Evolutionary conservation across 2,888 invertebrate species (phyloP).

Genomic region (Colostygia pectinataria): DNA sequence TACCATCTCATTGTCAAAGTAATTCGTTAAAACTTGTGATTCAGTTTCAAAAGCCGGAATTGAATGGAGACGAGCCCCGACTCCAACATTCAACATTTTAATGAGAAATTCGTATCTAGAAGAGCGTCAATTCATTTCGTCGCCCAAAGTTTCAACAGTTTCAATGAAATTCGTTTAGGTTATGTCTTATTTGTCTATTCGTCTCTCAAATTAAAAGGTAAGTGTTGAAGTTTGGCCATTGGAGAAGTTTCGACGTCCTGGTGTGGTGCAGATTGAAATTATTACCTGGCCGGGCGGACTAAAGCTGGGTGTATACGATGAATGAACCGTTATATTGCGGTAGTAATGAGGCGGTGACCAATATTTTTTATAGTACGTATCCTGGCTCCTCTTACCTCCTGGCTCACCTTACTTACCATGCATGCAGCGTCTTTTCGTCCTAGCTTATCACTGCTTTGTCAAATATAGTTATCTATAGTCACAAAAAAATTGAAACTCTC

Average conservation of each 20-base stretch:
- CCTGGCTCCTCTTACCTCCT: too few relatives aligned
- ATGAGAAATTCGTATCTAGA: slow-evolving; percentile 78
- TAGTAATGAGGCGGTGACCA: too few relatives aligned
- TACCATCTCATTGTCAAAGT: slow-evolving; percentile 67
- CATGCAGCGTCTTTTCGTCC: too few relatives aligned
- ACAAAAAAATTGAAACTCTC: too few relatives aligned
- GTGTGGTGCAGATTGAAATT: slow-evolving; percentile 72
- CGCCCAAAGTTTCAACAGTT: slow-evolving; percentile 59
- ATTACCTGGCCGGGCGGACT: slow-evolving; percentile 65
- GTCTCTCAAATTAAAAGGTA: slow-evolving; percentile 70
- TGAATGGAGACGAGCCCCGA: slow-evolving; percentile 67
- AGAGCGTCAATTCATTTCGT: slow-evolving; percentile 68
- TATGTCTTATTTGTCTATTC: slow-evolving; percentile 68
- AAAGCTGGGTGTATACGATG: slow-evolving; percentile 17
- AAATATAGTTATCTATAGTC: too few relatives aligned
- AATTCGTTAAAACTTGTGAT: slow-evolving; percentile 72
- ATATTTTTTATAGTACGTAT: too few relatives aligned
- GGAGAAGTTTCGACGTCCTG: slow-evolving; percentile 50
- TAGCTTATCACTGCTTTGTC: too few relatives aligned
- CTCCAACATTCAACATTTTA: slow-evolving; percentile 71
- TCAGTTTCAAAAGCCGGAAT: slow-evolving; percentile 75
- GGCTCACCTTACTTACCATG: too few relatives aligned
- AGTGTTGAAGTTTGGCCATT: slow-evolving; percentile 73
- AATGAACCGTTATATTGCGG: background rate
- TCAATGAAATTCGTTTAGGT: slow-evolving; percentile 56